These are phyloP conservation scores for Julus scandinavius DNA, from an alignment of 2,888 invertebrate genomes.

Conservation along the genomic window DNA sequence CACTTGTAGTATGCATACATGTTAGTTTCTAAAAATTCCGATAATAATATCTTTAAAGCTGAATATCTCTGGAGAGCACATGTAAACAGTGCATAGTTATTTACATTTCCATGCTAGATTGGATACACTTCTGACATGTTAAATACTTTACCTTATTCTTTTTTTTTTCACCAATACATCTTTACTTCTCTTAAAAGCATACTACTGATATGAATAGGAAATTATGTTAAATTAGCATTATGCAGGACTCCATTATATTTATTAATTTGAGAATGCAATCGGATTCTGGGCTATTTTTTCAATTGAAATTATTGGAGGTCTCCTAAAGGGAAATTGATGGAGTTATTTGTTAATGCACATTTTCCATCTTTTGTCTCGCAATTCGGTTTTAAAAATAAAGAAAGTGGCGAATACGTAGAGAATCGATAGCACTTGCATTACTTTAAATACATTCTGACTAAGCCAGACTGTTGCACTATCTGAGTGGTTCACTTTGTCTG, in stretches of 20 bases:
- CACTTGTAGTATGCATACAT: not conserved
- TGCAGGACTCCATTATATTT: not conserved
- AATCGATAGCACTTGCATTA: not conserved
- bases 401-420: not conserved
- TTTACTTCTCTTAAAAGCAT: too few species aligned
- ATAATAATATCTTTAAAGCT: not conserved
- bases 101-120: not conserved
- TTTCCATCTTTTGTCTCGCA: not conserved
- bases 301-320: too few species aligned
- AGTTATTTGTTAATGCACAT: not conserved
- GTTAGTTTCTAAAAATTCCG: not conserved
- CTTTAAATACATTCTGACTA: not conserved
- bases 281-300: not conserved
- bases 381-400: not conserved
- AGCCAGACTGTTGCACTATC: not conserved
- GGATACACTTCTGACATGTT: not conserved
- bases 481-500: not conserved
- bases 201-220: too few species aligned
- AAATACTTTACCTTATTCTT: too few species aligned
- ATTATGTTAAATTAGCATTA: too few species aligned
- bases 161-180: too few species aligned
- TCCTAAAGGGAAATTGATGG: not conserved
- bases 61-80: not conserved
- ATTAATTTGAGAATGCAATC: not conserved
- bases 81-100: not conserved